phyloP scores from a whole-genome alignment of 2,888 invertebrate species.

The Diaprepes abbreviatus region DNA sequence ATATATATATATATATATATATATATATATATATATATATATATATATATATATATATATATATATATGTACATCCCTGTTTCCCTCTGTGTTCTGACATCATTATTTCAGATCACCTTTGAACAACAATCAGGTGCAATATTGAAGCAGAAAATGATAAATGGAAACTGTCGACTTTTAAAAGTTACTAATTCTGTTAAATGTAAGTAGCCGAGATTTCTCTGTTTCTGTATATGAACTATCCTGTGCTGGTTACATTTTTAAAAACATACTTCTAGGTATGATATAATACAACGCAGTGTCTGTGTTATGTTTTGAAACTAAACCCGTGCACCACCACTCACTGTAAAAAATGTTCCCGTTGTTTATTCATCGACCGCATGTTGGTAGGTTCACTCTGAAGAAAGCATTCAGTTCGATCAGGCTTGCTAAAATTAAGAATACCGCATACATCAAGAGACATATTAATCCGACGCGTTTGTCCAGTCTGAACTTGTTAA shows the following conservation, averaged over 20 bases:
- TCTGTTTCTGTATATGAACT: too few species aligned
- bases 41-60: too few species aligned
- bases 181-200: too few species aligned
- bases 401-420: slow-evolving; percentile 96
- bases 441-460: slow-evolving; percentile 88
- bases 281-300: neutral
- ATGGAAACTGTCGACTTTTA: too few species aligned
- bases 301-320: neutral
- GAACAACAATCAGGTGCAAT: too few species aligned
- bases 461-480: slow-evolving; percentile 88
- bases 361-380: slow-evolving; percentile 71
- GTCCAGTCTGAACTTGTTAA: slow-evolving; percentile 90
- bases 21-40: too few species aligned
- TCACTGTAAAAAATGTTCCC: slow-evolving; percentile 1
- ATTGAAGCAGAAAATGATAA: too few species aligned
- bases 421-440: slow-evolving; percentile 88
- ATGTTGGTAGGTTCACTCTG: slow-evolving; percentile 89
- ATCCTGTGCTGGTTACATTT: neutral
- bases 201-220: too few species aligned
- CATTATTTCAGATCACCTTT: too few species aligned
- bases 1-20: too few species aligned
- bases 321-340: neutral
- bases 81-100: too few species aligned
- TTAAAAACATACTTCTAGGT: neutral
- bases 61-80: too few species aligned